phyloP scores from a whole-genome alignment of 2,113 vertebrate species.

The Psilopogon haemacephalus region DNA sequence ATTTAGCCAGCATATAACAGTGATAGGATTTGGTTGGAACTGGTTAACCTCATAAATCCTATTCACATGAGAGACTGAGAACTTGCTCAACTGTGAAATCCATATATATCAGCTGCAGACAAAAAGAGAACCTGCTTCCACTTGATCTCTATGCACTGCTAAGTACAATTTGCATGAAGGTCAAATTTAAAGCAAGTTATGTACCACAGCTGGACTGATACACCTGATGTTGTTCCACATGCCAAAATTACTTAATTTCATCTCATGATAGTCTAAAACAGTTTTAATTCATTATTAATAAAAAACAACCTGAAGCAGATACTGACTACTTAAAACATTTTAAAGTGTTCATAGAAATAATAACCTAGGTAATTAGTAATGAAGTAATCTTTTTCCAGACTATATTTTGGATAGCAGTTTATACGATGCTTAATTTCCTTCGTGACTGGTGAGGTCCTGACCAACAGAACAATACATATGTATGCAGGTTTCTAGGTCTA shows the following conservation, averaged over 20 bases:
- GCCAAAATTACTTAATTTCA: not conserved
- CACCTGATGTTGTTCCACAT: not conserved
- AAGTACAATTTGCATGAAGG: not conserved
- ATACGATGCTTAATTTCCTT: not conserved
- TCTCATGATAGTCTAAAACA: not conserved
- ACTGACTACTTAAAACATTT: not conserved
- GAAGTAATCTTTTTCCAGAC: not conserved
- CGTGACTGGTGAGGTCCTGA: not conserved
- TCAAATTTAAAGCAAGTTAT: not conserved
- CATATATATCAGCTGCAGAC: not conserved
- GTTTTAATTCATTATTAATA: not conserved
- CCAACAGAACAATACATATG: not conserved
- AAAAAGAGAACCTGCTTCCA: not conserved
- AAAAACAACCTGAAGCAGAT: not conserved
- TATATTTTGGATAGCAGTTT: not conserved
- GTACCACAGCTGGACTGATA: not conserved
- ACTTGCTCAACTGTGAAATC: conserved; percentile 45
- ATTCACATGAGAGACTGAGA: conserved; percentile 31
- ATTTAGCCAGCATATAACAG: not conserved
- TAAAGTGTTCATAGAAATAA: not conserved
- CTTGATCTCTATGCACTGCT: not conserved
- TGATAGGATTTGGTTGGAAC: conserved; percentile 18
- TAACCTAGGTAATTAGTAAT: not conserved
- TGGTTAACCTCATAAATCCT: conserved; percentile 38
- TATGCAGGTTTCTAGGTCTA: not conserved